Conservation (phyloP, 2,888 invertebrate species). For the Acleris literana region DNA sequence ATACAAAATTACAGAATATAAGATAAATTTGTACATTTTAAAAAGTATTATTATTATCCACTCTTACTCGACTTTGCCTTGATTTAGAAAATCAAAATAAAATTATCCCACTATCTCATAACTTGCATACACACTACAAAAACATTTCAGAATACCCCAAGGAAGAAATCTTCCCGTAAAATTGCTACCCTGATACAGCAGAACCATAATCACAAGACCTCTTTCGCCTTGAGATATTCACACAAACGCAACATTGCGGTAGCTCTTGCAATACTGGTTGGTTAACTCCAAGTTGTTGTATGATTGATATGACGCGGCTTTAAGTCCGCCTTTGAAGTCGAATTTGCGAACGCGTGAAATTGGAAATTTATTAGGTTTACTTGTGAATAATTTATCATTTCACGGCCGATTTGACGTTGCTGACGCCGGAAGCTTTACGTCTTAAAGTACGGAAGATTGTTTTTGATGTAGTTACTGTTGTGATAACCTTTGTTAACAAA, state of each 20-base stretch:
- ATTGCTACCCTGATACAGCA: constrained; percentile 37
- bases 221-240: not conserved
- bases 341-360: constrained; percentile 36
- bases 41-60: no score
- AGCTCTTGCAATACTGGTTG: constrained; percentile 2
- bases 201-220: constrained; percentile 8
- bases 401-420: constrained; percentile 23
- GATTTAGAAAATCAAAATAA: not conserved
- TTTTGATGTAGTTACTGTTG: not conserved
- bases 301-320: constrained; percentile 35
- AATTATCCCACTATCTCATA: constrained; percentile 5
- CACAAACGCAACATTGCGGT: no score
- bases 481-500: not conserved
- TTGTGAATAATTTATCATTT: constrained; percentile 35
- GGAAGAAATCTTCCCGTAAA: constrained; percentile 35
- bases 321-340: constrained; percentile 37
- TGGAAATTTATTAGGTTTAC: constrained; percentile 37
- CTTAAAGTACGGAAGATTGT: not conserved
- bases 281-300: constrained; percentile 32
- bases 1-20: no score
- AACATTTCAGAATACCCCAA: constrained; percentile 31
- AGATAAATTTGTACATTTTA: no score
- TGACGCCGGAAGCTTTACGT: constrained; percentile 5
- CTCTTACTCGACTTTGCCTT: no score
- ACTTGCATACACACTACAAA: constrained; percentile 20